Percentiles rank a stretch among this genome's conserved stretches.
Evolutionary conservation across 2,113 vertebrate species (phyloP).

Genomic region (Cyanocitta stelleri): DNA sequence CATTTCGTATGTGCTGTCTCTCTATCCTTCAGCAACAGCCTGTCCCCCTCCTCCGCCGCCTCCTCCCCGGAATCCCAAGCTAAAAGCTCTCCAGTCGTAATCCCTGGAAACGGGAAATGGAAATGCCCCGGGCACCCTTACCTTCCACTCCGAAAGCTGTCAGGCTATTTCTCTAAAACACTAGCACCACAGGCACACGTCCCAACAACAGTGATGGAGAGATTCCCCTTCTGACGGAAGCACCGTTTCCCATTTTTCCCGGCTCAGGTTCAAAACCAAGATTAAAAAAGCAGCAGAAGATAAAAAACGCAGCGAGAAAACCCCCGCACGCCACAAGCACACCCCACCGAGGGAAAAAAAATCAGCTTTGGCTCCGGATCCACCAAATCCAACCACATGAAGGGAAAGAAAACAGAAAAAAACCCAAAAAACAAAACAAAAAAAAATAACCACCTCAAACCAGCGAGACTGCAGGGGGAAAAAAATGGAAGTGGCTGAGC

Average conservation of each 20-base stretch:
- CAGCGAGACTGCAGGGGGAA: neutral
- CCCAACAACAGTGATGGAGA: constrained; percentile 76
- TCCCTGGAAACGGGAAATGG: constrained; percentile 43
- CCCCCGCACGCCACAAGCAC: constrained; percentile 6
- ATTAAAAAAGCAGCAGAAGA: constrained; percentile 64
- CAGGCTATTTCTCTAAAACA: constrained; percentile 92
- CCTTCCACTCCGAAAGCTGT: constrained; percentile 97
- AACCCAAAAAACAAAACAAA: neutral
- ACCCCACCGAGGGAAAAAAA: constrained; percentile 1
- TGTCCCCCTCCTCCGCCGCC: constrained; percentile 34
- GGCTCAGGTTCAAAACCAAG: constrained; percentile 82
- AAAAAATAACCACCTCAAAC: neutral
- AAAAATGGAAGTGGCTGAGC: constrained; percentile 52
- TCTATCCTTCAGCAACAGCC: constrained; percentile 52
- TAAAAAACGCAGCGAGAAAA: constrained; percentile 46
- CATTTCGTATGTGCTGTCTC: neutral
- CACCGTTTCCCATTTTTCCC: constrained; percentile 90
- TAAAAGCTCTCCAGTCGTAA: neutral
- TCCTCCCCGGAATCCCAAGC: constrained; percentile 49
- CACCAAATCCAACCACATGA: constrained; percentile 61
- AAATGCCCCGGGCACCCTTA: constrained; percentile 71
- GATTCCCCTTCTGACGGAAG: constrained; percentile 80
- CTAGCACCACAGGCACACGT: constrained; percentile 83
- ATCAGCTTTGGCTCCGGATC: constrained; percentile 49
- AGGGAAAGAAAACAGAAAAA: neutral